phyloP scores from a whole-genome alignment of 1,140 invertebrate species.

The Drosophila grimshawi region DNA sequence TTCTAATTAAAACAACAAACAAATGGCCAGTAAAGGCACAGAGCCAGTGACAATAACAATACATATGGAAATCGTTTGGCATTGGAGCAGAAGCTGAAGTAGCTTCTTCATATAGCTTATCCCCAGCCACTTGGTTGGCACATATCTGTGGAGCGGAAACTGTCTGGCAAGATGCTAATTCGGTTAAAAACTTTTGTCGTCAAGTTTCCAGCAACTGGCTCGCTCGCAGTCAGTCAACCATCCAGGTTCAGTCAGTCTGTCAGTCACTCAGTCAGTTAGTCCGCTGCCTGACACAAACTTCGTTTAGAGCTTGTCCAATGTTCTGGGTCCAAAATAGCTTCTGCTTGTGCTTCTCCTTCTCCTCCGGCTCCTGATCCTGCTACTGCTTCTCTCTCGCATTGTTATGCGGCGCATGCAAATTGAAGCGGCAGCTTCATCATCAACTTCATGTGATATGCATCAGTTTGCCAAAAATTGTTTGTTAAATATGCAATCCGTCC shows the following conservation, averaged over 20 bases:
- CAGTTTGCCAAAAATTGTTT: constrained; percentile 62
- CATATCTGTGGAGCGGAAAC: constrained; percentile 62
- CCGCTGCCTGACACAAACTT: constrained; percentile 57
- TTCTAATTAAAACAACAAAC: constrained; percentile 82
- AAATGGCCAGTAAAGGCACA: constrained; percentile 62
- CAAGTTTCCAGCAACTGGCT: constrained; percentile 66
- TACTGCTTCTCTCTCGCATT: constrained; percentile 44
- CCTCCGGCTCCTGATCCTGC: background rate
- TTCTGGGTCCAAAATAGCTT: background rate
- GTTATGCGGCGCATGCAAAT: constrained; percentile 77
- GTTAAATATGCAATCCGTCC: constrained; percentile 56
- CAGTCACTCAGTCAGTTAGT: background rate
- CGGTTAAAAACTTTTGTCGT: constrained; percentile 80
- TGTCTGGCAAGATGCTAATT: constrained; percentile 81
- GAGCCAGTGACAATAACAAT: constrained; percentile 53
- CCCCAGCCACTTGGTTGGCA: constrained; percentile 10
- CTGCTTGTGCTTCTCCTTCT: constrained; percentile 1
- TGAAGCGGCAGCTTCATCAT: constrained; percentile 51
- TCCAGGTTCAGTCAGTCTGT: constrained; percentile 28
- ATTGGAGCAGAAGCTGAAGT: constrained; percentile 1
- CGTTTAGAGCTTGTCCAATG: constrained; percentile 42
- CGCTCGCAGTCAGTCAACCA: constrained; percentile 44
- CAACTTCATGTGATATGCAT: constrained; percentile 73
- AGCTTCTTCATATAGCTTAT: background rate
- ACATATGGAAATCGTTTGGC: constrained; percentile 71